Base-by-base conservation (phyloP, 2,113 vertebrate genomes). In the Oophaga pumilio region DNA sequence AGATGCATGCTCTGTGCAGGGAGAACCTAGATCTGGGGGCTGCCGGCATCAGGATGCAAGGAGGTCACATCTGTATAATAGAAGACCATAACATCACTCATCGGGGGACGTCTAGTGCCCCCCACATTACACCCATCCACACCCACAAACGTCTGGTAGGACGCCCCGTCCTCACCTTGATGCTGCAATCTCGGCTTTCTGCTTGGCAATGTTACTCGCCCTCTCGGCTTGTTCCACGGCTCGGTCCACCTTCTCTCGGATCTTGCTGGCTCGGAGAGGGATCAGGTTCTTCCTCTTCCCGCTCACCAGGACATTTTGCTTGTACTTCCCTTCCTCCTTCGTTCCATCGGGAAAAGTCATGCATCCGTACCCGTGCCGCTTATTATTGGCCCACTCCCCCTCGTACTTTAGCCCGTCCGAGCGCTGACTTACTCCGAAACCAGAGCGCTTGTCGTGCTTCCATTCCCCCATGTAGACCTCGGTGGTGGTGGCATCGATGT, bases 311-410 rank as follows among this genome's bases (percentile, higher is more conserved):
- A 95, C 89, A 9, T 99, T 98, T 94, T 98, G 98, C 92, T 99
- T 99, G 95, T 99, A 99, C 93, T 99, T 99, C 78, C 98, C 98
- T 90, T 99, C 98, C 92, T 99, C 98, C 92, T 98, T 98, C 90
- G 97, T 98, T 91, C 98, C 97, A 0, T 99, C 98, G 0, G 97
- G 97, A 92, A 98, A 99, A 82, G 97, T 98, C 94, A 97, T 97
- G 95, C 97, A 99, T 73, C 98, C 98, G 0, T 99, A 99, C 24
- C 98, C 98, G 0, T 99, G 97, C 59, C 98, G 94, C 89, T 97
- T 96, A 95, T 99, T 99, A 85, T 92, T 94, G 11, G 93, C 94
- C 98, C 98, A 99, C 87, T 99, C 98, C 0, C 98, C 98, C 90
- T 97, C 96, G 1, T 98, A 99, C 89, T 95, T 96, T 43, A 99